phyloP scores from a whole-genome alignment of 2,113 vertebrate genomes.

The Chloropsis cyanopogon region DNA sequence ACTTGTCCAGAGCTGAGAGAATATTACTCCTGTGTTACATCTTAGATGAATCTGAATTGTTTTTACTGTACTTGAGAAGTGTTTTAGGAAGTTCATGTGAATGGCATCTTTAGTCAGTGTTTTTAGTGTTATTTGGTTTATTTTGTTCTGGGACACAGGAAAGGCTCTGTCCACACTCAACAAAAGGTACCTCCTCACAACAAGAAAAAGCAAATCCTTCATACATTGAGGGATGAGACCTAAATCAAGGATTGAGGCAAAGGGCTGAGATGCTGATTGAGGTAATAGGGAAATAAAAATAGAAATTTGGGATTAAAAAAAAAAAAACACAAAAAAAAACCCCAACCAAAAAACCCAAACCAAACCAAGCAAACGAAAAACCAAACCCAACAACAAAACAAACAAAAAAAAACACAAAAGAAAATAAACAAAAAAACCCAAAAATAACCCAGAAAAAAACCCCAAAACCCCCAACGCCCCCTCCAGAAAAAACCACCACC shows the following conservation, averaged over 20 bases:
- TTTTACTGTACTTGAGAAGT: background rate
- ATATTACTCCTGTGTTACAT: background rate
- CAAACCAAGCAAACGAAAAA: background rate
- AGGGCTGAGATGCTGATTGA: background rate
- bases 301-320: background rate
- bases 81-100: background rate
- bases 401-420: background rate
- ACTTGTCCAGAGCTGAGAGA: background rate
- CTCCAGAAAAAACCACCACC: background rate
- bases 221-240: accelerated
- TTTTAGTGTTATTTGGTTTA: background rate
- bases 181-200: background rate
- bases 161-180: background rate
- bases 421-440: no score
- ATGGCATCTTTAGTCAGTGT: background rate
- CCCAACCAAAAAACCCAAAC: background rate
- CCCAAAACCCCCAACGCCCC: accelerated
- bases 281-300: background rate
- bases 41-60: background rate
- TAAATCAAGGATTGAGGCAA: background rate
- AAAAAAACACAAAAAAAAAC: background rate
- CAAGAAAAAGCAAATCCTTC: background rate
- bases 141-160: background rate
- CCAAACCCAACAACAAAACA: background rate
- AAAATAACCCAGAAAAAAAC: background rate